Base-by-base conservation (phyloP, 2,888 invertebrate genomes). In the Nomada ferruginata region DNA sequence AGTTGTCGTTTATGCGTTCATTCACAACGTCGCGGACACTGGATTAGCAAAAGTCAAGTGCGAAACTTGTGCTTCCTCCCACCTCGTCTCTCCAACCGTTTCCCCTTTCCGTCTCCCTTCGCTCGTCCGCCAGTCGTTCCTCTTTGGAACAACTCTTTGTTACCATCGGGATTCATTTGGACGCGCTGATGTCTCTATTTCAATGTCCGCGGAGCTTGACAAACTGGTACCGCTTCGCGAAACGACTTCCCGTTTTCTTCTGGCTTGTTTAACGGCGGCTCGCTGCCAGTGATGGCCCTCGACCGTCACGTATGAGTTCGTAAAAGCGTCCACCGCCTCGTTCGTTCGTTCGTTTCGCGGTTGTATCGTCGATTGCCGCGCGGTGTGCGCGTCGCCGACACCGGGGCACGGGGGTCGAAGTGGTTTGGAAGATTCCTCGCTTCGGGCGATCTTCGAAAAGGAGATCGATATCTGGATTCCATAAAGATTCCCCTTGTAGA, bases 1-100 rank as follows among this genome's bases (percentile, higher is more conserved):
- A 73, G 47, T 50, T 75, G 79, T 80, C 85, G 82, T 88, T 89
- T 85, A 85, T 78, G 82, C 82, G 76, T 84, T 82, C 84, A 83
- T 89, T 89, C 85, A 83, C 75, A 78, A 85, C 73, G 63, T 65
- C 44, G 65, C 69, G 77, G 82, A 82, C 82, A 76, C 50, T 79
- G 77, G 79, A 89, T 87, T 84, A 79, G 77, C 82, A 74, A 80
- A 68, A 79, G 77, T 71, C 76, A 73, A 87, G 72, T n/a, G 69
- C 50, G 69, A 83, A 71, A 60, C 61, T 76, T n/a, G 59, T 59
- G 36, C 77, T 76, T 76, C 75, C 61, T 71, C 61, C 72, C 55
- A 50, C 57, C 55, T 29, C 42, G 18, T 13, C 47, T 11, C 15
- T 59, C 2, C 13, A 7, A 0, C 18, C 60, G 10, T n/a, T 18